These are phyloP conservation scores for Leptoclinus maculatus DNA, from an alignment of 2,797 vertebrate species.

Conservation along the genomic window DNA sequence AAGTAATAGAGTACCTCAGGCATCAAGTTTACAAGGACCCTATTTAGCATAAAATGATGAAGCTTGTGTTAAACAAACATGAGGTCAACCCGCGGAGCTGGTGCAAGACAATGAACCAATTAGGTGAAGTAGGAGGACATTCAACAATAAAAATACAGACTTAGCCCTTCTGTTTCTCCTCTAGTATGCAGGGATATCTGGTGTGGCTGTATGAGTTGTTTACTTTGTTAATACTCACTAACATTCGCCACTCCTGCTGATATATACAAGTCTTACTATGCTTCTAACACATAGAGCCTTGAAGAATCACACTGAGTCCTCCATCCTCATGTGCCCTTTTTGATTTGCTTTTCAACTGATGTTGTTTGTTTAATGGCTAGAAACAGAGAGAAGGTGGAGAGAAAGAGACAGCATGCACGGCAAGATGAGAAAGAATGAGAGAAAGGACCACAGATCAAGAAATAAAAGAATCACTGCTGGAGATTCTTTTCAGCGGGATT, in stretches of 20 bases:
- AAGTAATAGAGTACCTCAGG: no score
- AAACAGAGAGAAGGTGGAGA: not conserved
- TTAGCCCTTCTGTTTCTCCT: slow-evolving; percentile 2
- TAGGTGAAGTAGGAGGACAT: slow-evolving; percentile 26
- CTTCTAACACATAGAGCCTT: slow-evolving; percentile 13
- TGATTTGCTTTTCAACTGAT: slow-evolving; percentile 19
- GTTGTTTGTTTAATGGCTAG: slow-evolving; percentile 13
- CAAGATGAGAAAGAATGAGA: not conserved
- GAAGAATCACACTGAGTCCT: slow-evolving; percentile 13
- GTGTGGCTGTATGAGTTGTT: slow-evolving; percentile 18
- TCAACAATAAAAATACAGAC: slow-evolving; percentile 13
- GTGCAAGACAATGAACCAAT: slow-evolving; percentile 15
- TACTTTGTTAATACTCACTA: slow-evolving; percentile 10
- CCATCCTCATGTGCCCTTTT: slow-evolving; percentile 17
- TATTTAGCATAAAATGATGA: no score
- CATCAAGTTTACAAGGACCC: no score
- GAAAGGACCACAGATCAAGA: not conserved
- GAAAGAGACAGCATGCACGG: not conserved
- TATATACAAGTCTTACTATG: slow-evolving; percentile 22
- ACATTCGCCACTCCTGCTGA: slow-evolving; percentile 20
- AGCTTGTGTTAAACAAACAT: no score
- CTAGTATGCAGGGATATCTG: slow-evolving; percentile 1
- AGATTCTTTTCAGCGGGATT: not conserved
- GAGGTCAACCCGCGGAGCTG: no score
- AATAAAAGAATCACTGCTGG: not conserved